These are phyloP conservation scores for Polymixis flavicincta DNA, from an alignment of 2,888 invertebrate species.

Conservation along the genomic window DNA sequence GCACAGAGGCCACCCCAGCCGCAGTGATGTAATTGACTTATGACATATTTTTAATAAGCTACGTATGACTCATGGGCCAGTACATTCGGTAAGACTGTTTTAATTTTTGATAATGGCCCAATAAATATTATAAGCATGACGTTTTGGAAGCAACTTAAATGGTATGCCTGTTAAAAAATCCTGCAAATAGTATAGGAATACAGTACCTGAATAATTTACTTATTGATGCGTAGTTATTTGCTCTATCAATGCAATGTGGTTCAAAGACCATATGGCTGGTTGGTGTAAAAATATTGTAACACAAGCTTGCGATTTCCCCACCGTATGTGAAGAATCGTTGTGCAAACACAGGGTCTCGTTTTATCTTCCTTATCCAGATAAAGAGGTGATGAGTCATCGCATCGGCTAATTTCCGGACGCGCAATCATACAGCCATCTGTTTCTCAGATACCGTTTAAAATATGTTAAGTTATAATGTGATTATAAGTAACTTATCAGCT, in stretches of 20 bases:
- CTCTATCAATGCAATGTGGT: conserved; percentile 24
- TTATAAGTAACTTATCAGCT: conserved; percentile 54
- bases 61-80: conserved; percentile 42
- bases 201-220: background rate
- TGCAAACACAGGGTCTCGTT: conserved; percentile 75
- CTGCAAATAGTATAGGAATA: background rate
- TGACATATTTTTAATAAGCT: conserved; percentile 54
- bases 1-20: conserved; percentile 62
- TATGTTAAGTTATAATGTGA: conserved; percentile 74
- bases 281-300: conserved; percentile 54
- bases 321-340: conserved; percentile 65
- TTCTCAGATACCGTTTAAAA: conserved; percentile 83
- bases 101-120: background rate
- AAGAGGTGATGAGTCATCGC: conserved; percentile 83
- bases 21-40: conserved; percentile 71
- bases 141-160: background rate
- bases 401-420: conserved; percentile 82
- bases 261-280: conserved; percentile 61
- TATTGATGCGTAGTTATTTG: conserved; percentile 1
- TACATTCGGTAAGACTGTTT: background rate
- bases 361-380: conserved; percentile 84
- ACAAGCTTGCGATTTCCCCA: conserved; percentile 59
- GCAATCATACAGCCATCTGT: conserved; percentile 85
- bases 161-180: background rate
- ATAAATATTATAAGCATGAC: background rate